phyloP scores from a whole-genome alignment of 2,113 vertebrate species.

The Propithecus coquereli region DNA sequence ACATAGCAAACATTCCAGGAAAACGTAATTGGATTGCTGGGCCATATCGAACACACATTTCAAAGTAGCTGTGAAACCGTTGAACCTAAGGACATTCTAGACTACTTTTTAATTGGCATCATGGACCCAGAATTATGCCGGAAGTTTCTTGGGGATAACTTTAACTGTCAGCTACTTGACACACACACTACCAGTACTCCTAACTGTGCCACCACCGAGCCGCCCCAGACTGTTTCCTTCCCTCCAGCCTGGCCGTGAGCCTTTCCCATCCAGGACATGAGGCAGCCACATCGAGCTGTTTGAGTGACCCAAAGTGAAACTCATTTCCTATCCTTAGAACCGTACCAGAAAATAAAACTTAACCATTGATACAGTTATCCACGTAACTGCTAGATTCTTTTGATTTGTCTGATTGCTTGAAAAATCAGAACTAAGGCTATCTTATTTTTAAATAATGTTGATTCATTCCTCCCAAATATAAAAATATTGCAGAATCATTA shows the following conservation, averaged over 20 bases:
- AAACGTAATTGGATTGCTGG: accelerated
- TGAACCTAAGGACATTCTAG: neutral
- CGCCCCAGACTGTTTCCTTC: neutral
- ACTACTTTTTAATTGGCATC: neutral
- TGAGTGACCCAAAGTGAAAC: neutral
- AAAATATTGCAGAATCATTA: neutral
- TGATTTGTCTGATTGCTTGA: neutral
- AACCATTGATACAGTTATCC: neutral
- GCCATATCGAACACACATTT: neutral
- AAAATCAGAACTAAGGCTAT: neutral
- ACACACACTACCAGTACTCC: accelerated
- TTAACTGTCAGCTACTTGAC: neutral
- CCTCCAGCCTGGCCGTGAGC: neutral
- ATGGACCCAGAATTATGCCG: neutral
- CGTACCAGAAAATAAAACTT: neutral
- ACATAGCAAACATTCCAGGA: neutral
- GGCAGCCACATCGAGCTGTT: neutral
- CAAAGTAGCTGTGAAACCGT: neutral
- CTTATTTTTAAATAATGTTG: neutral
- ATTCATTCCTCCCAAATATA: neutral
- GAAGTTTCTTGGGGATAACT: neutral
- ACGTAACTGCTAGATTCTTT: neutral
- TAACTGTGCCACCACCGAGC: neutral
- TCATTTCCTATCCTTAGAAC: neutral
- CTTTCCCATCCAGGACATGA: neutral